Evolutionary conservation across 1,140 invertebrate species (phyloP).

Genomic region (Drosophila triauraria): DNA sequence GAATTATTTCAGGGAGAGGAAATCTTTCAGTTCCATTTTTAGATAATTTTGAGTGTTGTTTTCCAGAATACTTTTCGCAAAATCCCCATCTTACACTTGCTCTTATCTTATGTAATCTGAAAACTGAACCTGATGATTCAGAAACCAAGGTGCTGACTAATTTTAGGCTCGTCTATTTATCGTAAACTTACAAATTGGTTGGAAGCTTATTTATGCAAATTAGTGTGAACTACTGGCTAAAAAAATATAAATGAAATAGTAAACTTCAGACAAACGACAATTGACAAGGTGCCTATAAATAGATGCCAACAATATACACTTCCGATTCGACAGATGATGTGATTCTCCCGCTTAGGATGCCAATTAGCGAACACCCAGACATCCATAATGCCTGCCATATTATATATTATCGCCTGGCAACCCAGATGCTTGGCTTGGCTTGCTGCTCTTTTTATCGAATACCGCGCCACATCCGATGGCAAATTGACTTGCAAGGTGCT

Average conservation of each 20-base stretch:
- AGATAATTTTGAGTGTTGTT: background rate
- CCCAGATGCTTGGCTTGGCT: slow-evolving; percentile 12
- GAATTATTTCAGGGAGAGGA: background rate
- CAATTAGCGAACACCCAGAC: slow-evolving; percentile 40
- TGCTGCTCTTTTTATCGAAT: slow-evolving; percentile 11
- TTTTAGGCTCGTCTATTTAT: background rate
- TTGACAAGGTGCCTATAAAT: slow-evolving; percentile 43
- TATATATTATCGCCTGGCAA: slow-evolving; percentile 30
- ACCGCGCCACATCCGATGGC: background rate
- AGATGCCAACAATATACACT: slow-evolving; percentile 26
- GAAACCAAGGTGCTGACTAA: slow-evolving; percentile 21
- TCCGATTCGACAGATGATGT: slow-evolving; percentile 27
- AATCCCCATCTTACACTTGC: background rate
- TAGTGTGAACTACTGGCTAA: slow-evolving; percentile 7
- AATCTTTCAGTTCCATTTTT: slow-evolving; percentile 1
- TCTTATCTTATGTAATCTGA: background rate
- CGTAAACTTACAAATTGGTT: slow-evolving; percentile 19
- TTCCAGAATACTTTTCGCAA: background rate
- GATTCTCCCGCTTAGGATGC: slow-evolving; percentile 21
- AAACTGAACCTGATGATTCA: slow-evolving; percentile 11
- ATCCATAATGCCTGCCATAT: slow-evolving; percentile 12
- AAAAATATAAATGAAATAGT: slow-evolving; percentile 6
- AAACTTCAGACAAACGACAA: slow-evolving; percentile 22
- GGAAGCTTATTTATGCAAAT: slow-evolving; percentile 37
- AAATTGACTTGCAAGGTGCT: slow-evolving; percentile 42